Conservation (phyloP, 1,140 invertebrate genomes). For the Atta texana region DNA sequence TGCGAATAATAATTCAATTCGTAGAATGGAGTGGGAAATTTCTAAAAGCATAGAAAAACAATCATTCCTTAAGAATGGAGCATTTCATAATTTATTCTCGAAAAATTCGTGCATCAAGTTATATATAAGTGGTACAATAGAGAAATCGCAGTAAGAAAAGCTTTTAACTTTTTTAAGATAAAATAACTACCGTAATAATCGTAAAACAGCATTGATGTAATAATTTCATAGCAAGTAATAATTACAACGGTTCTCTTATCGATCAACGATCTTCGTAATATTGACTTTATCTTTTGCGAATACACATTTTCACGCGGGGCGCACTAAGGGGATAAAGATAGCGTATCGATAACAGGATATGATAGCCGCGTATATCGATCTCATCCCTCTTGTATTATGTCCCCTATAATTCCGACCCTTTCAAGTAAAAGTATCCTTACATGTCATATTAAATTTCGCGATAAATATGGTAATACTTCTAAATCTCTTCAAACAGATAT, state of each 20-base stretch:
- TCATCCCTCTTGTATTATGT: neutral
- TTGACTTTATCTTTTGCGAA: neutral
- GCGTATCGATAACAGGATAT: constrained; percentile 11
- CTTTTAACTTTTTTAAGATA: constrained; percentile 67
- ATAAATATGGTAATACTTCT: constrained; percentile 15
- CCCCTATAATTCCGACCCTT: neutral
- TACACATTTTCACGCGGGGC: neutral
- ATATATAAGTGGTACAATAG: constrained; percentile 82
- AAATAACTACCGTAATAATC: constrained; percentile 53
- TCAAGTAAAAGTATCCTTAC: constrained; percentile 1
- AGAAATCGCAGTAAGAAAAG: constrained; percentile 82
- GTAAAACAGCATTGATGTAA: constrained; percentile 66
- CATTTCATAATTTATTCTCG: constrained; percentile 83
- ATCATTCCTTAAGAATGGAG: constrained; percentile 75
- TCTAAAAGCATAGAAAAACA: constrained; percentile 39
- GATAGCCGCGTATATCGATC: neutral
- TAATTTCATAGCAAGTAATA: constrained; percentile 14
- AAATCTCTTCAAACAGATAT: constrained; percentile 20
- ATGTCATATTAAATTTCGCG: constrained; percentile 18
- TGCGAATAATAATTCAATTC: neutral
- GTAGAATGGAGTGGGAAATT: neutral
- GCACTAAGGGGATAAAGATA: neutral
- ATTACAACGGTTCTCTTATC: neutral
- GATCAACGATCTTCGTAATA: neutral
- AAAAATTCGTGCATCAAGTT: constrained; percentile 83